These are phyloP conservation scores for Tychaedon coryphoeus DNA, from an alignment of 2,113 vertebrate genomes.

Conservation along the genomic window DNA sequence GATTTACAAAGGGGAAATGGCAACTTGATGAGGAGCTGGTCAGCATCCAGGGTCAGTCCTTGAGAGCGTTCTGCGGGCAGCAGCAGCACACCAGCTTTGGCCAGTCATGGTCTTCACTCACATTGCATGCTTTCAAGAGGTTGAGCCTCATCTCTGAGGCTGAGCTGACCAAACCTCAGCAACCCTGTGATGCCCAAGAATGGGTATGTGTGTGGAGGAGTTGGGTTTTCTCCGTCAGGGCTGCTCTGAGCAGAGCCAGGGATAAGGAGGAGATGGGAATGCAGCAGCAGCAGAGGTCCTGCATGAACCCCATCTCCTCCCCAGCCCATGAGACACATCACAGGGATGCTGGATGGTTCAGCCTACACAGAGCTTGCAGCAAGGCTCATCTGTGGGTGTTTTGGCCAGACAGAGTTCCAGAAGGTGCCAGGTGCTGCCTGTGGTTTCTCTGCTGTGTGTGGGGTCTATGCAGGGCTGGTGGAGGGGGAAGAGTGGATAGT, in stretches of 20 bases:
- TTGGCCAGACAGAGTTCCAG: background rate
- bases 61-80: background rate
- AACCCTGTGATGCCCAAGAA: background rate
- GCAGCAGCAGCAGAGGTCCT: background rate
- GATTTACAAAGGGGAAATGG: background rate
- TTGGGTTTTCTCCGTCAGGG: background rate
- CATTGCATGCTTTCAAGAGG: background rate
- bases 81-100: background rate
- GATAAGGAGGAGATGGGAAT: background rate
- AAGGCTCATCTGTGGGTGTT: background rate
- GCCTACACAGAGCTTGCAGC: background rate
- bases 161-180: background rate
- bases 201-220: background rate
- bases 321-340: rapidly evolving
- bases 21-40: background rate
- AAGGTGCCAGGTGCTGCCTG: background rate
- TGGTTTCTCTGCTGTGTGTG: rapidly evolving
- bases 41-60: background rate
- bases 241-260: background rate
- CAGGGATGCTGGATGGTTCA: background rate
- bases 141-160: background rate
- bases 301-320: background rate
- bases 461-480: background rate
- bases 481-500: background rate
- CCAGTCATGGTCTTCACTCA: background rate